Percentiles rank a stretch among this genome's conserved stretches.
Conservation (phyloP, 2,888 invertebrate species). For the Melinaea marsaeus region DNA sequence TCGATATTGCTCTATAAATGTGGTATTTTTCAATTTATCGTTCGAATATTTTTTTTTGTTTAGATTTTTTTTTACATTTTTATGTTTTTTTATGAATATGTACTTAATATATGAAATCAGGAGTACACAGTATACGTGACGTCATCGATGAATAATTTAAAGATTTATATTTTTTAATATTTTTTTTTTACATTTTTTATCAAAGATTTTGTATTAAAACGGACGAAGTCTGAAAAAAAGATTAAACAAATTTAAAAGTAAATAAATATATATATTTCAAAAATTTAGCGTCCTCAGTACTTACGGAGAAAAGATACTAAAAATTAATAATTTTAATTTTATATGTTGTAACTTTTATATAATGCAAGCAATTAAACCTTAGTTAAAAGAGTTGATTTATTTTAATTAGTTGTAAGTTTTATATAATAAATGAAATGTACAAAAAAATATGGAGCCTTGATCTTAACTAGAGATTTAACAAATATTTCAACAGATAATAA, state of each 20-base stretch:
- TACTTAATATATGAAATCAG: conserved; percentile 3
- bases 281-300: neutral
- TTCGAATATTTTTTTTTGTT: conserved; percentile 6
- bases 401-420: conserved; percentile 17
- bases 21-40: neutral
- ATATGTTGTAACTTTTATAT: neutral
- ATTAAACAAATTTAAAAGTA: neutral
- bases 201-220: neutral
- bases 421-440: conserved; percentile 20
- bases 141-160: neutral
- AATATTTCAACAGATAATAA: conserved; percentile 5
- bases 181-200: neutral
- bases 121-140: conserved; percentile 1
- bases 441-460: conserved; percentile 20
- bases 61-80: conserved; percentile 11
- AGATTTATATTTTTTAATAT: neutral
- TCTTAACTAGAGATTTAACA: conserved; percentile 17
- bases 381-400: conserved; percentile 10
- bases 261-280: neutral
- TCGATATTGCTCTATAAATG: too few relatives aligned
- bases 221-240: neutral
- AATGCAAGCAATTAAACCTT: neutral
- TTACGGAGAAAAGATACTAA: neutral
- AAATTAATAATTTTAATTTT: neutral
- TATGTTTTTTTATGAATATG: conserved; percentile 6